Percentiles rank a stretch among this genome's conserved stretches.
Evolutionary conservation across 2,797 vertebrate species (phyloP).

Genomic region (Sebastiscus albofasciatus): DNA sequence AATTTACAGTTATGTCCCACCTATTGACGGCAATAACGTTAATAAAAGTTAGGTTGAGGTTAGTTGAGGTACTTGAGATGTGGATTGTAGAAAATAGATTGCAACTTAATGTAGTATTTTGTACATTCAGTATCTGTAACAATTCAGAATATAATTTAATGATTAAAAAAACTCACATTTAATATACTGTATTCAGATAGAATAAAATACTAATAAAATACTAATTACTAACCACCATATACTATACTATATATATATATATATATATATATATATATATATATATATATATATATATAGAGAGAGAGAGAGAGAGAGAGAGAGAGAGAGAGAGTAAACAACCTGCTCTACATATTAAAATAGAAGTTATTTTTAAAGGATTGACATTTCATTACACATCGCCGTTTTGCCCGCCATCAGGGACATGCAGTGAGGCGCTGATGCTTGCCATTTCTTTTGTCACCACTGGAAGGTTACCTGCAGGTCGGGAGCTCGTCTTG

Average conservation of each 20-base stretch:
- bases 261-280: too few relatives aligned
- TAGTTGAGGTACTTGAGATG: background rate
- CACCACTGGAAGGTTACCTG: slow-evolving; percentile 62
- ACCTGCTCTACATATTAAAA: background rate
- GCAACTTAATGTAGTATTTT: background rate
- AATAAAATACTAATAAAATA: background rate
- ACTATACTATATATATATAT: background rate
- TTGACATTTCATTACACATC: background rate
- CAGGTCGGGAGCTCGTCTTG: slow-evolving; percentile 51
- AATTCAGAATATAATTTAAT: background rate
- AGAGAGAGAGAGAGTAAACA: background rate
- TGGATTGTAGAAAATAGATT: background rate
- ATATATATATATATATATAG: too few relatives aligned
- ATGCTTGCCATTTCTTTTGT: slow-evolving; percentile 40
- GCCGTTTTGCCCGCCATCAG: background rate
- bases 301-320: too few relatives aligned
- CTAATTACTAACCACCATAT: slow-evolving; percentile 7
- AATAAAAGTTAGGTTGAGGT: background rate
- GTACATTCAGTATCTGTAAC: background rate
- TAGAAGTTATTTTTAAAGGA: background rate
- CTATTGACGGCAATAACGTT: background rate
- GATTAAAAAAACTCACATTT: background rate
- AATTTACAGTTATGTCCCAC: background rate
- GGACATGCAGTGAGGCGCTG: background rate
- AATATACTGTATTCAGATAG: background rate